Evolutionary conservation across 2,113 vertebrate species (phyloP).

Genomic region (Zeus faber): DNA sequence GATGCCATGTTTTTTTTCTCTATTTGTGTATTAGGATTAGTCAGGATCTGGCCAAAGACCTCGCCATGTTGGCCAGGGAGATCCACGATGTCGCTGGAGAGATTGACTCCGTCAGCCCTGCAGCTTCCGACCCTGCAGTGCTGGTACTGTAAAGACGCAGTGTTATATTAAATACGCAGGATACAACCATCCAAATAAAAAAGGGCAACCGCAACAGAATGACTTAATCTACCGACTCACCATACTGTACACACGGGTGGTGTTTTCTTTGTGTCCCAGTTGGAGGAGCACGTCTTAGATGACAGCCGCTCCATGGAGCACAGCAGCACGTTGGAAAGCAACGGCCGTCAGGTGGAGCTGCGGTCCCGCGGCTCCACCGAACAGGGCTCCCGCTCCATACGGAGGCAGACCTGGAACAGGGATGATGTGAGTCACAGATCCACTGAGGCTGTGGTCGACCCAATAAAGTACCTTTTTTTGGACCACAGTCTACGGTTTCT

Average conservation of each 20-base stretch:
- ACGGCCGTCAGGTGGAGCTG: conserved; percentile 75
- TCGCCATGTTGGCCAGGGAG: conserved; percentile 96
- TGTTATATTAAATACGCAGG: too few species aligned
- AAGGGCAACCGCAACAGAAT: not conserved
- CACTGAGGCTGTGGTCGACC: not conserved
- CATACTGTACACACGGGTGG: too few species aligned
- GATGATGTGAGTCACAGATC: conserved; percentile 82
- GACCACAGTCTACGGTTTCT: too few species aligned
- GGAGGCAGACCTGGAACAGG: conserved; percentile 92
- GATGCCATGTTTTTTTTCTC: not conserved
- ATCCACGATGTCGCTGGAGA: conserved; percentile 98
- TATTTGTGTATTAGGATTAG: conserved; percentile 82
- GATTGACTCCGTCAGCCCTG: conserved; percentile 96
- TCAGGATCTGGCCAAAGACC: conserved; percentile 87
- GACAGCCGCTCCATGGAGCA: conserved; percentile 79
- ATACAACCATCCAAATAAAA: too few species aligned
- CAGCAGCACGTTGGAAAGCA: conserved; percentile 77
- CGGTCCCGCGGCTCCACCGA: conserved; percentile 73
- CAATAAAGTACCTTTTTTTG: too few species aligned
- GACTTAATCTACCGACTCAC: not conserved
- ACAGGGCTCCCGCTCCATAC: conserved; percentile 84
- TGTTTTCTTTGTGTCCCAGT: conserved; percentile 52
- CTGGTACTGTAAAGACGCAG: too few species aligned
- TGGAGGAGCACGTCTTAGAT: conserved; percentile 89
- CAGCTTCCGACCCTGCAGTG: conserved; percentile 90